Percentiles rank a stretch among this genome's conserved stretches.
Conservation (phyloP, 2,113 vertebrate species). For the Scytalopus superciliaris region DNA sequence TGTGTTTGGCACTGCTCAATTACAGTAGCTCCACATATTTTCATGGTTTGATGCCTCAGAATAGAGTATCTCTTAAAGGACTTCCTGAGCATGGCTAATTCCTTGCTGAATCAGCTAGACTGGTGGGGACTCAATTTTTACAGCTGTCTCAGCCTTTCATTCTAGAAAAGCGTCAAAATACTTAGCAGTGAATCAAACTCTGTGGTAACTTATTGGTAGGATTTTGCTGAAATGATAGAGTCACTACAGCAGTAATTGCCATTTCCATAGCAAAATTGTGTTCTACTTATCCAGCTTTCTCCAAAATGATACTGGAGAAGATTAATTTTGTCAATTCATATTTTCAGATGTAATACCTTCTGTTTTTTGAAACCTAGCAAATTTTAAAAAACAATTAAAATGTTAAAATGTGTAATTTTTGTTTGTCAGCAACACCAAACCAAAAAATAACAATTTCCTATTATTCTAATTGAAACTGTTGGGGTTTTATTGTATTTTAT, state of each 20-base stretch:
- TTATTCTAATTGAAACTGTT: constrained; percentile 31
- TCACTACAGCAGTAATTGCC: constrained; percentile 45
- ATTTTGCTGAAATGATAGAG: constrained; percentile 50
- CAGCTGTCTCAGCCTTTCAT: constrained; percentile 56
- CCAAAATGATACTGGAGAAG: constrained; percentile 22
- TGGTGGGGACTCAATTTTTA: constrained; percentile 47
- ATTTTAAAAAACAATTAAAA: constrained; percentile 35
- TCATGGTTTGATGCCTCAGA: constrained; percentile 37
- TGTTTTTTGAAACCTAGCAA: neutral
- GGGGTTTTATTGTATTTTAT: too few relatives aligned
- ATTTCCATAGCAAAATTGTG: constrained; percentile 58
- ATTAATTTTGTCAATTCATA: constrained; percentile 30
- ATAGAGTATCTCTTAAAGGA: constrained; percentile 32
- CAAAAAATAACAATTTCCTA: constrained; percentile 13
- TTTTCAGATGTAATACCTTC: neutral
- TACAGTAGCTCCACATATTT: constrained; percentile 43
- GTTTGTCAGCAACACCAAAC: neutral
- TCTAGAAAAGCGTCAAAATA: constrained; percentile 59
- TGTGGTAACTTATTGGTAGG: constrained; percentile 43
- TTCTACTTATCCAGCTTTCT: constrained; percentile 65
- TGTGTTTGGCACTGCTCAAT: constrained; percentile 43
- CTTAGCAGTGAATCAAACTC: constrained; percentile 43
- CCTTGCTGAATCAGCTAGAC: constrained; percentile 41
- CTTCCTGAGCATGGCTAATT: constrained; percentile 27
- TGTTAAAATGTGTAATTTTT: neutral